Percentiles rank a stretch among this genome's conserved stretches.
Conservation (phyloP, 2,888 invertebrate species). For the Tetanocera ferruginea region DNA sequence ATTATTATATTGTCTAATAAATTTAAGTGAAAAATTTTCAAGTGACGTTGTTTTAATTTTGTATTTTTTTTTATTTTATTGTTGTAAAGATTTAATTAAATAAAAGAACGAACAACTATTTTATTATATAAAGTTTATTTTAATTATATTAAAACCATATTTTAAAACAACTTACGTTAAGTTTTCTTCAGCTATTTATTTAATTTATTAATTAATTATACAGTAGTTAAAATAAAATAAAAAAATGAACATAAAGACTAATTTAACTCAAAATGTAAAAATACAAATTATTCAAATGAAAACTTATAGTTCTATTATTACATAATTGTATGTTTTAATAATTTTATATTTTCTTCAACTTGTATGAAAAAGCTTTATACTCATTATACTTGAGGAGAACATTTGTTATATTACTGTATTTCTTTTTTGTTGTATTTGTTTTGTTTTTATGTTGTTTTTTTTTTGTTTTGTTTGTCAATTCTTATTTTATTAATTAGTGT, state of each 20-base stretch:
- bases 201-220: constrained; percentile 1
- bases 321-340: constrained; percentile 5
- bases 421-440: constrained; percentile 27
- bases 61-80: neutral
- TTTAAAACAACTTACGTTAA: constrained; percentile 23
- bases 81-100: neutral
- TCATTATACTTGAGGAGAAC: neutral
- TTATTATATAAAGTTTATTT: constrained; percentile 11
- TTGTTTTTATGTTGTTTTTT: constrained; percentile 9
- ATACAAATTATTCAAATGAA: constrained; percentile 1
- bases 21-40: too few species aligned
- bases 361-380: neutral
- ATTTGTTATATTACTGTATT: constrained; percentile 1
- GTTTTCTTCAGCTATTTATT: constrained; percentile 23
- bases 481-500: constrained; percentile 10
- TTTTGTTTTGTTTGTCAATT: neutral
- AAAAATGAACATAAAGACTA: constrained; percentile 17
- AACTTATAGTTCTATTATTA: constrained; percentile 14
- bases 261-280: constrained; percentile 10
- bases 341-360: neutral
- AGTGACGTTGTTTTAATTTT: too few species aligned
- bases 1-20: too few species aligned
- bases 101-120: constrained; percentile 14
- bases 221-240: constrained; percentile 1
- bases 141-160: constrained; percentile 23